phyloP scores from a whole-genome alignment of 1,140 invertebrate species.

The Caenorhabditis briggsae region DNA sequence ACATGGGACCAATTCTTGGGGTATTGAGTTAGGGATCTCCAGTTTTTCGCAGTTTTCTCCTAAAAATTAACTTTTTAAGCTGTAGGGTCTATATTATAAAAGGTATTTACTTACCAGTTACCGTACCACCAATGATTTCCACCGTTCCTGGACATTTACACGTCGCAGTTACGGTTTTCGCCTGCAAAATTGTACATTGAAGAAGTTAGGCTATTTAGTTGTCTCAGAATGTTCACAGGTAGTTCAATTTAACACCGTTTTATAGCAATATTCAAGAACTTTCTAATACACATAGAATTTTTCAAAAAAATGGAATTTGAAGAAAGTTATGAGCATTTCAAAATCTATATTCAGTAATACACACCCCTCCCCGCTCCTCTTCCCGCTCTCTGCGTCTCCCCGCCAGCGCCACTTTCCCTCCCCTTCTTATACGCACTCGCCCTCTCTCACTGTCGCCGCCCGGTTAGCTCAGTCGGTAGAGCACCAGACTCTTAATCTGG shows the following conservation, averaged over 20 bases:
- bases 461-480: constrained; percentile 78
- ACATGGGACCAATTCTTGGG: not conserved
- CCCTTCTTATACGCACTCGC: not conserved
- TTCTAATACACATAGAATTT: no score
- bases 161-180: not conserved
- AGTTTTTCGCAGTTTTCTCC: constrained; percentile 36
- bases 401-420: no score
- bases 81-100: no score
- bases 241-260: no score
- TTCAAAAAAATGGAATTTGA: no score
- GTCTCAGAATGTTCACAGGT: no score
- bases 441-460: constrained; percentile 57
- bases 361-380: not conserved
- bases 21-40: not conserved
- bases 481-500: constrained; percentile 78
- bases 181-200: not conserved
- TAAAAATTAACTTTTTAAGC: no score
- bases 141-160: constrained; percentile 10
- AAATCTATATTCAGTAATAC: not conserved
- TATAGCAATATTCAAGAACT: no score
- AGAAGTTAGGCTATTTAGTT: no score
- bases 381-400: no score
- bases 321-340: no score
- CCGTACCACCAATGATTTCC: constrained; percentile 17
- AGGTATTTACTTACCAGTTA: no score